Conservation (phyloP, 2,888 invertebrate genomes). For the Heliothis peltigera region DNA sequence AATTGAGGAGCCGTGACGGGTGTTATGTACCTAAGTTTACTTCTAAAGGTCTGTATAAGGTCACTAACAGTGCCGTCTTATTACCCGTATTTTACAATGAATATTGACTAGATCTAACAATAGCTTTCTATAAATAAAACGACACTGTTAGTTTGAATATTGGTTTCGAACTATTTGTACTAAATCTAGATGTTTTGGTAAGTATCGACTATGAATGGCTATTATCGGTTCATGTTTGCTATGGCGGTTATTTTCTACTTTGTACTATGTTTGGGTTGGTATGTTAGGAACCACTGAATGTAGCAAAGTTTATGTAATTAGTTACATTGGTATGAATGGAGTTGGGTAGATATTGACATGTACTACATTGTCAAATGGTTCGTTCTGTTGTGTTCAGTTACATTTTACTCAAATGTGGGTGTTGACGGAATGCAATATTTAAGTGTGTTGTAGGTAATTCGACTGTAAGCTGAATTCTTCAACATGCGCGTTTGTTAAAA, state of each 20-base stretch:
- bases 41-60: constrained; percentile 63
- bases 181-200: constrained; percentile 63
- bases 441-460: constrained; percentile 79
- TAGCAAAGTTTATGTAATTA: constrained; percentile 54
- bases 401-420: constrained; percentile 73
- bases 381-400: constrained; percentile 74
- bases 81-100: constrained; percentile 6
- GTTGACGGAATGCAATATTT: constrained; percentile 90
- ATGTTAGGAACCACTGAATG: constrained; percentile 63
- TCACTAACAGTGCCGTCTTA: constrained; percentile 55
- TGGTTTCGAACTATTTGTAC: constrained; percentile 59
- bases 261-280: constrained; percentile 63
- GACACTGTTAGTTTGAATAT: constrained; percentile 59
- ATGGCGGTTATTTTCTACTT: constrained; percentile 64
- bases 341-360: constrained; percentile 44
- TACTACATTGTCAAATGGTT: constrained; percentile 69
- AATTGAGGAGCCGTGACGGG: constrained; percentile 85
- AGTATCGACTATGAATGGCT: constrained; percentile 58
- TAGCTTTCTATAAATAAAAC: constrained; percentile 39
- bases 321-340: constrained; percentile 47
- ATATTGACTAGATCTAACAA: background rate
- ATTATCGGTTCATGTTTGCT: constrained; percentile 61
- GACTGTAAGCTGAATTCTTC: constrained; percentile 74
- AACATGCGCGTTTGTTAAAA: constrained; percentile 79
- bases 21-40: constrained; percentile 75